phyloP scores from a whole-genome alignment of 2,113 vertebrate genomes.

The Ceratotherium simum region DNA sequence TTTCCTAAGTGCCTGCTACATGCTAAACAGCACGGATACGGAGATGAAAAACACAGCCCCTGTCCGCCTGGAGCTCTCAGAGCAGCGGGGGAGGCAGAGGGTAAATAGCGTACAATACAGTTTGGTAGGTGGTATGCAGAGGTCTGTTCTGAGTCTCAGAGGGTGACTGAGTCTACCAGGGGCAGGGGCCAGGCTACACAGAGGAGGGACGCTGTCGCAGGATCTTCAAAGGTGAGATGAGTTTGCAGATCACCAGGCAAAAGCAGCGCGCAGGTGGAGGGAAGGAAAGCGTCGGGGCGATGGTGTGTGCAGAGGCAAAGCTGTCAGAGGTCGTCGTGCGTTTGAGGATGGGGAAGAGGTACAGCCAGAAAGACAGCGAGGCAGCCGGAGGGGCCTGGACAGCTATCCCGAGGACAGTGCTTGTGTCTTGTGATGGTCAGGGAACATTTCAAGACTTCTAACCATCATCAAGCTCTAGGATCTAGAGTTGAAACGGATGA shows the following conservation, averaged over 20 bases:
- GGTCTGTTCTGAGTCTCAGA: not conserved
- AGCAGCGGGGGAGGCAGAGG: not conserved
- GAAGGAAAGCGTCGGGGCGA: not conserved
- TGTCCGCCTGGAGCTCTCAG: not conserved
- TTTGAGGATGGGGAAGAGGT: not conserved
- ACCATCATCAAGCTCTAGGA: too few species aligned
- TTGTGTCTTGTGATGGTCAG: not conserved
- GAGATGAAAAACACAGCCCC: not conserved
- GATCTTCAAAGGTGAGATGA: not conserved
- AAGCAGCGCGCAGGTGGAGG: not conserved
- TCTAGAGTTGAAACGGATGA: not conserved
- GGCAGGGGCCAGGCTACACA: accelerated
- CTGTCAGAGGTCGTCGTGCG: not conserved
- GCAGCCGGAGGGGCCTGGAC: not conserved
- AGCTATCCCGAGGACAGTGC: not conserved
- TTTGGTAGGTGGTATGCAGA: not conserved
- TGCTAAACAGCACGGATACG: not conserved
- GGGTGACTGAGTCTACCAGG: not conserved
- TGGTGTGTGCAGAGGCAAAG: not conserved
- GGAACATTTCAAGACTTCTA: not conserved
- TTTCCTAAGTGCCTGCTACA: not conserved
- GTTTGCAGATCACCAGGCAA: not conserved
- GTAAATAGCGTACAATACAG: not conserved
- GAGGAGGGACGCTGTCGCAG: not conserved
- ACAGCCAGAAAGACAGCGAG: accelerated